Percentiles rank a stretch among this genome's conserved stretches.
Conservation (phyloP, 92 coral and sea anemone genomes). For the Porites cylindrica region DNA sequence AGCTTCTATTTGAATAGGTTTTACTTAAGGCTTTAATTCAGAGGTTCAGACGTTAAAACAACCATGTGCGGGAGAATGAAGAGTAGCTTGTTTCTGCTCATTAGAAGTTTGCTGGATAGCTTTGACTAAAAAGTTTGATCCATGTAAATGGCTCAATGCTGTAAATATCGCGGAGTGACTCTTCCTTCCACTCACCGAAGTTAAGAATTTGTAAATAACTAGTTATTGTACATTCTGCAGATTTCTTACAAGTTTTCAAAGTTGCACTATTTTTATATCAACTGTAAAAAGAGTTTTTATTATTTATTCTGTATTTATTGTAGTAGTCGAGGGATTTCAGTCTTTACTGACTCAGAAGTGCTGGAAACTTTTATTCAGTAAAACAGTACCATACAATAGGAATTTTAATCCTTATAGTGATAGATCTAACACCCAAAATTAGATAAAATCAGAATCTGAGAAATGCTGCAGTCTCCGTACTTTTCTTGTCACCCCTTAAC, state of each 20-base stretch:
- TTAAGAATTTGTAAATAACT: neutral
- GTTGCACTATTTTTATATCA: conserved; percentile 12
- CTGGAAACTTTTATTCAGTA: neutral
- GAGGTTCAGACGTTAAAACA: no score
- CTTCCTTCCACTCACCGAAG: neutral
- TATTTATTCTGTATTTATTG: conserved; percentile 27
- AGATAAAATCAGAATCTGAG: neutral
- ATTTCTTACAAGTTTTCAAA: conserved; percentile 3
- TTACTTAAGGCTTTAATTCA: no score
- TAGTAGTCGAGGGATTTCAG: neutral
- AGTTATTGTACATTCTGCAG: neutral
- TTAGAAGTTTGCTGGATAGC: neutral
- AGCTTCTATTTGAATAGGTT: no score
- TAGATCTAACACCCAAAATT: neutral
- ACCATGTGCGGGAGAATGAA: neutral
- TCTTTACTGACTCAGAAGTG: neutral
- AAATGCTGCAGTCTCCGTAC: neutral
- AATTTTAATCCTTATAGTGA: neutral
- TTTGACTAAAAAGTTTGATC: neutral
- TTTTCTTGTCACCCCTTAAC: neutral
- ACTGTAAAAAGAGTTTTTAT: neutral
- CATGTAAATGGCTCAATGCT: neutral
- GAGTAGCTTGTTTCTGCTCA: neutral
- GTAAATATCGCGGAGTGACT: neutral
- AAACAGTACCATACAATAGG: neutral